Base-by-base conservation (phyloP, 2,888 invertebrate genomes). In the Tenodera sinensis region DNA sequence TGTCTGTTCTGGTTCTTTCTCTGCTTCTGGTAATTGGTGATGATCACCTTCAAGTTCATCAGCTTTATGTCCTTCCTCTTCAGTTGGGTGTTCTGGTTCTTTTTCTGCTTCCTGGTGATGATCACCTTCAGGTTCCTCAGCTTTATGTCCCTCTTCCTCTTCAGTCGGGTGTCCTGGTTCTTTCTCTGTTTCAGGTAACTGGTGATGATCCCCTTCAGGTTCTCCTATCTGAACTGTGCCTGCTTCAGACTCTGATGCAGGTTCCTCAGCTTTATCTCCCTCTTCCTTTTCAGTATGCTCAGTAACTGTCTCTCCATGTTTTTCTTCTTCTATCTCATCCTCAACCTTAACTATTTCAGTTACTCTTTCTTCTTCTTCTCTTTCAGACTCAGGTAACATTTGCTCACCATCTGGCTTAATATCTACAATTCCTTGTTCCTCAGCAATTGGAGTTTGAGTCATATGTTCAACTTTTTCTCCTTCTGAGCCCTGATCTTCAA, bases 331-430 rank as follows among this genome's bases (percentile, higher is more conserved):
- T 82, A n/a, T 82, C 12, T 83, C 28, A 27, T n/a, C 42, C 34
- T 82, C 90, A 85, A 12, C 84, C 28, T 88, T 88, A 20, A 89
- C 90, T 88, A 84, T 85, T 42, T 90, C 89, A 30, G 88, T 89
- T 71, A 89, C 87, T 15, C 89, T 34, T 14, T 90, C 90, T 34
- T 83, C 90, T 34, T 83, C 25, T 20, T 88, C 27, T 83, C 34
- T 25, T 89, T 89, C 83, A 84, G 28, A 54, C 7, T 84, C 83
- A 87, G 2, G 89, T 88, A 34, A 86, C 83, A 71, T 71, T 71
- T 71, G 54, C 6, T 71, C 54, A 71, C 54, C 20, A 20, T 71
- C 20, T 71, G 54, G 54, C 7, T 15, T 47, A 15, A 4, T 25
- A 12, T 42, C n/a, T 71, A 81, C 88, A 82, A 86, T 88, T 42